Base-by-base conservation (phyloP, 2,888 invertebrate genomes). In the Polymixis flavicincta region DNA sequence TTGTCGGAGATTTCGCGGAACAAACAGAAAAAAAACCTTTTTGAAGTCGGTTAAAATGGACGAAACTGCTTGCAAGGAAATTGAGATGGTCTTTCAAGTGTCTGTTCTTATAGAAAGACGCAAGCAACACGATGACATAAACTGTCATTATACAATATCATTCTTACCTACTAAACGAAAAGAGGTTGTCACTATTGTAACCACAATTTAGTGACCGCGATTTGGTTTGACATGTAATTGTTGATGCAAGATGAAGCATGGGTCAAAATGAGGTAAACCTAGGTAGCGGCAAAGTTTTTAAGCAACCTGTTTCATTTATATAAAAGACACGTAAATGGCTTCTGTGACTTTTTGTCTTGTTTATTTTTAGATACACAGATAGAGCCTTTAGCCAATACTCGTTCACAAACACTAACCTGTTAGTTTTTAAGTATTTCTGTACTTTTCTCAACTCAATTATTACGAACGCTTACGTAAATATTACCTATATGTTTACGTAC, bases 61-160 rank as follows among this genome's bases (percentile, higher is more conserved):
- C 54, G 59, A 80, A 84, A 66, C 17, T 50, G n/a, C 19, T 54
- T 74, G 32, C 11, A 67, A 70, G 57, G 25, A 67, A 67, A 65
- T 37, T 80, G 25, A 61, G 45, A 67, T 45, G 32, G n/a, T 45
- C n/a, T 42, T 52, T 70, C 37, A 59, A n/a, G 55, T 70, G 25
- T 63, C 11, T 37, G 14, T 61, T 65, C 13, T 59, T 60, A 28
- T 42, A 82, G 59, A 55, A 68, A 83, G 64, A 55, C 19, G 63
- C 25, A 65, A 73, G 63, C 61, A 55, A 81, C 42, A 68, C 45
- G 60, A 70, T 74, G 77, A 81, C 82, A 83, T 75, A 80, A 76
- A 79, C 76, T 70, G 63, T 71, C 45, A 74, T 78, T 84, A 84
- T 76, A 84, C 74, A 85, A 86, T 84, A 66, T 77, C 42, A 79